Percentiles rank a stretch among this genome's conserved stretches.
Evolutionary conservation across 2,113 vertebrate species (phyloP).

Genomic region (Apeltes quadracus): DNA sequence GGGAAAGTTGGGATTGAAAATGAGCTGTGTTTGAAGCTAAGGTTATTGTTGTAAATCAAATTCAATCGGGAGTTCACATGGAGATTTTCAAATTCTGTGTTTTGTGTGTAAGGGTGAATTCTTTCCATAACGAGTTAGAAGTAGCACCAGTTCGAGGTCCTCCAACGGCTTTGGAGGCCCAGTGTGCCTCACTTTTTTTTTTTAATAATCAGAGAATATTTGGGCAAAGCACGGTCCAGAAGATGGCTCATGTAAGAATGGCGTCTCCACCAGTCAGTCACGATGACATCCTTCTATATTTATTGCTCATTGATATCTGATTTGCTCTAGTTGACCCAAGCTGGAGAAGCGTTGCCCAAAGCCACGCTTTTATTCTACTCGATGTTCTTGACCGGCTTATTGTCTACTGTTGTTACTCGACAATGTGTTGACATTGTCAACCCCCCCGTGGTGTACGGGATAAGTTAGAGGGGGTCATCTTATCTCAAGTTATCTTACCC

Average conservation of each 20-base stretch:
- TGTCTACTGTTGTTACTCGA: neutral
- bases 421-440: neutral
- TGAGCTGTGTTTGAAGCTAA: neutral
- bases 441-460: neutral
- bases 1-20: neutral
- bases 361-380: neutral
- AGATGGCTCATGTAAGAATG: too few relatives aligned
- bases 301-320: neutral
- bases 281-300: neutral
- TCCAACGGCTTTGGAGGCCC: neutral
- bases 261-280: neutral
- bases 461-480: neutral
- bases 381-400: neutral
- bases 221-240: neutral
- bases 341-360: neutral
- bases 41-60: too few relatives aligned
- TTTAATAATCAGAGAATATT: neutral
- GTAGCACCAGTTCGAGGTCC: neutral
- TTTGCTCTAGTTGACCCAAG: neutral
- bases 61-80: neutral
- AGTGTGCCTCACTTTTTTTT: neutral
- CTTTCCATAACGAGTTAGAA: neutral
- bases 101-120: neutral
- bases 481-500: neutral
- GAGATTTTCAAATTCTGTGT: neutral